Percentiles rank a stretch among this genome's conserved stretches.
phyloP scores from a whole-genome alignment of 1,140 invertebrate species.

The Heliconius congener region DNA sequence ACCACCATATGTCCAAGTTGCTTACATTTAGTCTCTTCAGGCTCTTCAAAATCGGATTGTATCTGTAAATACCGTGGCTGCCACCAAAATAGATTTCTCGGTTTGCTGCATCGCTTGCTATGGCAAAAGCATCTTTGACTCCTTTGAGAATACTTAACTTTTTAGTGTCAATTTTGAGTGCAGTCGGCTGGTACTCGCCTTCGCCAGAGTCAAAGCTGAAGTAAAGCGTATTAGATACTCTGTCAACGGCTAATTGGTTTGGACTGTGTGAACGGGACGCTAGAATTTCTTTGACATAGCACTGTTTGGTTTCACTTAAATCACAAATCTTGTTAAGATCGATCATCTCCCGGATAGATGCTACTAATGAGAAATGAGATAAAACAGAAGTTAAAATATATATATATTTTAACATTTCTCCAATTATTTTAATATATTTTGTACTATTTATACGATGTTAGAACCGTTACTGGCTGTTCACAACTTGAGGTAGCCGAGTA shows the following conservation, averaged over 20 bases:
- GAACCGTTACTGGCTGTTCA: background rate
- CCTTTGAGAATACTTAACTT: conserved; percentile 64
- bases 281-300: conserved; percentile 59
- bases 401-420: background rate
- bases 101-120: conserved; percentile 49
- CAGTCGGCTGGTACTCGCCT: conserved; percentile 60
- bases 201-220: conserved; percentile 69
- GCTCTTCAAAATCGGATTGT: conserved; percentile 44
- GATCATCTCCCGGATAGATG: conserved; percentile 32
- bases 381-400: background rate
- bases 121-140: conserved; percentile 67
- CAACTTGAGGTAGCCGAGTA: background rate
- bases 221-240: conserved; percentile 60
- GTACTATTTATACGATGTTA: background rate
- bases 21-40: conserved; percentile 51
- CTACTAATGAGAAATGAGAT: conserved; percentile 1
- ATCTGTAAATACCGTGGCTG: conserved; percentile 68
- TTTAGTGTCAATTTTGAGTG: conserved; percentile 55
- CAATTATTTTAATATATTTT: background rate
- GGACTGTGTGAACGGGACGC: conserved; percentile 59
- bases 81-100: conserved; percentile 67
- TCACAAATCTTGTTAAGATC: conserved; percentile 50
- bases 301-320: conserved; percentile 47
- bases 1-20: conserved; percentile 69
- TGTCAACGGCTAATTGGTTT: conserved; percentile 65